These are phyloP conservation scores for Pipistrellus pygmaeus DNA, from an alignment of 2,797 vertebrate genomes.

Conservation along the genomic window DNA sequence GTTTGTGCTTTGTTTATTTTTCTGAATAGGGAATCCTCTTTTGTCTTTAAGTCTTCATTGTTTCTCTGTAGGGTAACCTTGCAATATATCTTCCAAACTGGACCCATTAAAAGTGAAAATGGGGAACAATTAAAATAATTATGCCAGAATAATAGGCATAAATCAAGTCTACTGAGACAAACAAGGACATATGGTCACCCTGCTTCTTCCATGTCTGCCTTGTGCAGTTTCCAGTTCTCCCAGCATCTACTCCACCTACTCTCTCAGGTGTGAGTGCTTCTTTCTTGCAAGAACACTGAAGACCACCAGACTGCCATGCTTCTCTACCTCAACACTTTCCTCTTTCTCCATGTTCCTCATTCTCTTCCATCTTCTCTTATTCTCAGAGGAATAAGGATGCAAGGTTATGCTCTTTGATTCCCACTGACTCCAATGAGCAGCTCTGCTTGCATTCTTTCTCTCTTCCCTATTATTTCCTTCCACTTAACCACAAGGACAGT, in stretches of 20 bases:
- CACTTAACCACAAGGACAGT: neutral
- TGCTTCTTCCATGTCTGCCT: neutral
- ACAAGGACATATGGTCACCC: neutral
- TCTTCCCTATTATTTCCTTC: neutral
- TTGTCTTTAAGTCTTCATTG: neutral
- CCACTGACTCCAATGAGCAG: neutral
- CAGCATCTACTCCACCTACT: neutral
- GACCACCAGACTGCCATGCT: neutral
- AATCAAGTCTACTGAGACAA: neutral
- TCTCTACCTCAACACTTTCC: neutral
- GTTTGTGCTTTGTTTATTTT: neutral
- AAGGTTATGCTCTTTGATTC: neutral
- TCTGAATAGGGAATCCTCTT: neutral
- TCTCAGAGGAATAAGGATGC: neutral
- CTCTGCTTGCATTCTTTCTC: neutral
- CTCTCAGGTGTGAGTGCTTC: neutral
- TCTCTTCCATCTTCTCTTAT: neutral
- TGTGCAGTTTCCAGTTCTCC: rapidly evolving
- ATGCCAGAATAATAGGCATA: neutral
- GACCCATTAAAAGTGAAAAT: neutral
- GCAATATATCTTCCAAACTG: neutral
- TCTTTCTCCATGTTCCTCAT: neutral
- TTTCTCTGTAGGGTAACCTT: conserved; percentile 1
- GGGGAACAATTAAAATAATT: neutral
- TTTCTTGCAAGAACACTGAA: neutral